phyloP scores from a whole-genome alignment of 2,888 invertebrate species.

The Pemphredon lugubris region DNA sequence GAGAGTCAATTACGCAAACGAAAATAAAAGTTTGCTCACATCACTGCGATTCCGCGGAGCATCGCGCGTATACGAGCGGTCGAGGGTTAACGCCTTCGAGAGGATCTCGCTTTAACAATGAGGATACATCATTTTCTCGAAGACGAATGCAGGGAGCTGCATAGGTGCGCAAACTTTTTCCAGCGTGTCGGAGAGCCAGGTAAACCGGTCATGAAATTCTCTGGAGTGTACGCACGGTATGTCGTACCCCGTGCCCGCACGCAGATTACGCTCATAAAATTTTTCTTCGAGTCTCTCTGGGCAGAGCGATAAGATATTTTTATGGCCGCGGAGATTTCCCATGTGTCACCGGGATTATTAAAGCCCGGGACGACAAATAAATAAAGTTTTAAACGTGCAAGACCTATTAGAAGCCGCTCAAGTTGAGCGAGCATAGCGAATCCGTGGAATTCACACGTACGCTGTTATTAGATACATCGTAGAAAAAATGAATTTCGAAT shows the following conservation, averaged over 20 bases:
- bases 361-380: slow-evolving; percentile 38
- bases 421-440: slow-evolving; percentile 13
- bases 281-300: slow-evolving; percentile 31
- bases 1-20: no score
- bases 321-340: slow-evolving; percentile 48
- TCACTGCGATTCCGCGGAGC: not conserved
- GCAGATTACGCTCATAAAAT: slow-evolving; percentile 47
- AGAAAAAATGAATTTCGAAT: slow-evolving; percentile 17
- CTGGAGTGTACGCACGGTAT: slow-evolving; percentile 24
- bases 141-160: slow-evolving; percentile 6
- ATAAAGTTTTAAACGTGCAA: slow-evolving; percentile 45
- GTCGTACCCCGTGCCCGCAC: slow-evolving; percentile 25
- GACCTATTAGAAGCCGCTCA: slow-evolving; percentile 16
- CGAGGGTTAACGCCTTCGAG: slow-evolving; percentile 4
- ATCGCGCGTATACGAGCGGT: not conserved
- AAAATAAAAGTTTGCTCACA: no score
- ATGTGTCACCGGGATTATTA: slow-evolving; percentile 51
- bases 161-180: slow-evolving; percentile 13
- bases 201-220: slow-evolving; percentile 45
- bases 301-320: slow-evolving; percentile 41
- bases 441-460: slow-evolving; percentile 13
- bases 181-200: slow-evolving; percentile 2
- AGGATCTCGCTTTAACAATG: slow-evolving; percentile 15
- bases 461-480: slow-evolving; percentile 16
- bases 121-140: slow-evolving; percentile 25